Evolutionary conservation across 1,140 invertebrate genomes (phyloP).

Genomic region (Chlorops oryzae): DNA sequence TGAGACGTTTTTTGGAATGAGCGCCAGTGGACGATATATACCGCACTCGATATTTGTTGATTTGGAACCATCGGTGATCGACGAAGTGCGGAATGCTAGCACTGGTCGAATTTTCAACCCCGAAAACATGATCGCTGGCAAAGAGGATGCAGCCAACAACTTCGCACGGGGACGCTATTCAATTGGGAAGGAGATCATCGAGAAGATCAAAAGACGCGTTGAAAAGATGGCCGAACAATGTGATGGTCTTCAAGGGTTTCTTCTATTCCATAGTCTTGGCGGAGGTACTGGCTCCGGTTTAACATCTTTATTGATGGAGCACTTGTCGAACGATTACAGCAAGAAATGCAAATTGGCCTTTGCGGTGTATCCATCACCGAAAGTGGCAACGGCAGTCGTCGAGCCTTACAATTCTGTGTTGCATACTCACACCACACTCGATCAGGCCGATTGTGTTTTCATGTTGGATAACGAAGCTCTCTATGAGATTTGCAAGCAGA

Average conservation of each 20-base stretch:
- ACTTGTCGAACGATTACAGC: conserved; percentile 56
- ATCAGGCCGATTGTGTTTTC: conserved; percentile 73
- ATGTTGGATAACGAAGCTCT: conserved; percentile 84
- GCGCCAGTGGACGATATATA: conserved; percentile 55
- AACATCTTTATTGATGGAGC: conserved; percentile 62
- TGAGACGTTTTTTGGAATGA: conserved; percentile 62
- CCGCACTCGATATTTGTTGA: conserved; percentile 52
- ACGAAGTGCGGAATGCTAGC: conserved; percentile 58
- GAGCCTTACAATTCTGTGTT: conserved; percentile 82
- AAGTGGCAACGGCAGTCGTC: conserved; percentile 73
- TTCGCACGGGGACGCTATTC: conserved; percentile 72
- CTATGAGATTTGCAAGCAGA: conserved; percentile 70
- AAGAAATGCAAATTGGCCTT: conserved; percentile 68
- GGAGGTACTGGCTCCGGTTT: conserved; percentile 75
- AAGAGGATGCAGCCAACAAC: conserved; percentile 78
- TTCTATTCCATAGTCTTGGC: conserved; percentile 76
- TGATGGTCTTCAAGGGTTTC: conserved; percentile 71
- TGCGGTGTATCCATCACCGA: conserved; percentile 69
- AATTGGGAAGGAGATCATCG: conserved; percentile 72
- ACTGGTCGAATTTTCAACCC: conserved; percentile 62
- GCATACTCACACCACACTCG: conserved; percentile 69
- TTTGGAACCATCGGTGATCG: conserved; percentile 52
- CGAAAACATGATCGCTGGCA: conserved; percentile 67
- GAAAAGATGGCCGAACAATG: conserved; percentile 74
- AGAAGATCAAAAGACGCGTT: conserved; percentile 62